A percentile compares a stretch with the other conserved stretches of the same genome.
Evolutionary conservation across 2,888 invertebrate species (phyloP).

Genomic region (Leucozona laternaria): DNA sequence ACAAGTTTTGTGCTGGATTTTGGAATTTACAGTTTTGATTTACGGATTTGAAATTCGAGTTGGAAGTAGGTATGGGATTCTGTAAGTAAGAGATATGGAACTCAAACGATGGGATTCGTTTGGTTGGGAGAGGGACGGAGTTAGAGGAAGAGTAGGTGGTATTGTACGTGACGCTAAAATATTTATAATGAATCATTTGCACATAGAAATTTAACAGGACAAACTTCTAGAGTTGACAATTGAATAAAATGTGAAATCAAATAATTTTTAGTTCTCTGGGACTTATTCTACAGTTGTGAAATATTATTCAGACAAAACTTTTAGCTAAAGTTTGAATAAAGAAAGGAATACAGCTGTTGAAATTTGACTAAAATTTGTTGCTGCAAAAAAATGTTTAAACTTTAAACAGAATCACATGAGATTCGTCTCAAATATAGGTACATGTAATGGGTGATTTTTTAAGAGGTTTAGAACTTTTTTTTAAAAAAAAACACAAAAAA

Average conservation of each 20-base stretch:
- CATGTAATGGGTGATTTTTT: too few relatives aligned
- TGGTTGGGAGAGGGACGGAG: too few relatives aligned
- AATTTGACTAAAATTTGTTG: too few relatives aligned
- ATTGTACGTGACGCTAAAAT: background rate
- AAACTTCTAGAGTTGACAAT: background rate
- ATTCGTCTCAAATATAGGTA: too few relatives aligned
- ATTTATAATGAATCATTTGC: background rate
- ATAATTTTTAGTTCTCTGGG: background rate
- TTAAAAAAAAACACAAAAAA: too few relatives aligned
- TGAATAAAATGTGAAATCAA: background rate
- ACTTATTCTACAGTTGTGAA: too few relatives aligned
- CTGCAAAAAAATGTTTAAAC: too few relatives aligned
- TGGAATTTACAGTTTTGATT: slow-evolving; percentile 55
- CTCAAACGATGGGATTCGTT: slow-evolving; percentile 16
- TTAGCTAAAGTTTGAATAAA: background rate
- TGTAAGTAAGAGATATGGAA: slow-evolving; percentile 60
- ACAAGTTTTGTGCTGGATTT: slow-evolving; percentile 38
- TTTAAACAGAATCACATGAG: too few relatives aligned
- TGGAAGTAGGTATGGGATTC: slow-evolving; percentile 36
- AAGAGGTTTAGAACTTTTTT: too few relatives aligned
- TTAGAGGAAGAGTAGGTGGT: too few relatives aligned
- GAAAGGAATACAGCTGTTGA: too few relatives aligned
- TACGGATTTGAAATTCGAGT: slow-evolving; percentile 34
- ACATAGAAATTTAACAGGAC: background rate
- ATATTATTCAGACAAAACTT: background rate